A percentile compares a stretch with the other conserved stretches of the same genome.
phyloP scores from a whole-genome alignment of 2,113 vertebrate genomes.

The Pungitius pungitius region DNA sequence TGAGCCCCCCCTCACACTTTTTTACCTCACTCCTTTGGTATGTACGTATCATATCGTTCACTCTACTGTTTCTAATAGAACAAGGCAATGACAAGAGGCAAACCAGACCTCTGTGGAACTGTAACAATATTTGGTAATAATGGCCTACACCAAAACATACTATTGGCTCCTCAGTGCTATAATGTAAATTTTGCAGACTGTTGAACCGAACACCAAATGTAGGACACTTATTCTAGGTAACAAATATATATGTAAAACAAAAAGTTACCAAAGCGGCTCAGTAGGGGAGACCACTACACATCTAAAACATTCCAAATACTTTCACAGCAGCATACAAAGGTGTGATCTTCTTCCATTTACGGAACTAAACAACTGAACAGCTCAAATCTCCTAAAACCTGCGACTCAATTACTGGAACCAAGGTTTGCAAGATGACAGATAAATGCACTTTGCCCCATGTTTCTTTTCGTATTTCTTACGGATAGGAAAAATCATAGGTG shows the following conservation, averaged over 20 bases:
- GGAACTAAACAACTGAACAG: not conserved
- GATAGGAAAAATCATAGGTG: too few relatives aligned
- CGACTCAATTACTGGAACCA: not conserved
- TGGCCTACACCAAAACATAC: constrained; percentile 44
- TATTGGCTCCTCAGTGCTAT: constrained; percentile 15
- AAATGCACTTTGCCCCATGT: not conserved
- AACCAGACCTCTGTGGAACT: constrained; percentile 22
- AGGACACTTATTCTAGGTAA: not conserved
- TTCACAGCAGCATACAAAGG: too few relatives aligned
- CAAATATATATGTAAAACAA: not conserved
- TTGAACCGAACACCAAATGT: not conserved
- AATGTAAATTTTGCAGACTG: constrained; percentile 25
- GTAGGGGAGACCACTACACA: too few relatives aligned
- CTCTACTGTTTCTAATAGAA: constrained; percentile 39
- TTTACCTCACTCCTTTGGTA: constrained; percentile 24
- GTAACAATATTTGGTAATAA: constrained; percentile 25
- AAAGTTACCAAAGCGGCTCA: not conserved
- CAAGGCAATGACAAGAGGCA: constrained; percentile 42
- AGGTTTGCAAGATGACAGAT: not conserved
- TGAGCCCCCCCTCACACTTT: constrained; percentile 1
- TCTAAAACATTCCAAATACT: not conserved
- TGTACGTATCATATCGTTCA: constrained; percentile 41
- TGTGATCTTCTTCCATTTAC: not conserved
- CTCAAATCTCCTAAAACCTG: not conserved
- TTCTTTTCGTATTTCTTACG: not conserved